Evolutionary conservation across 1,140 invertebrate genomes (phyloP), one percentile per base, ranked within the genome.

Genomic region (Leptinotarsa undecemlineata): DNA sequence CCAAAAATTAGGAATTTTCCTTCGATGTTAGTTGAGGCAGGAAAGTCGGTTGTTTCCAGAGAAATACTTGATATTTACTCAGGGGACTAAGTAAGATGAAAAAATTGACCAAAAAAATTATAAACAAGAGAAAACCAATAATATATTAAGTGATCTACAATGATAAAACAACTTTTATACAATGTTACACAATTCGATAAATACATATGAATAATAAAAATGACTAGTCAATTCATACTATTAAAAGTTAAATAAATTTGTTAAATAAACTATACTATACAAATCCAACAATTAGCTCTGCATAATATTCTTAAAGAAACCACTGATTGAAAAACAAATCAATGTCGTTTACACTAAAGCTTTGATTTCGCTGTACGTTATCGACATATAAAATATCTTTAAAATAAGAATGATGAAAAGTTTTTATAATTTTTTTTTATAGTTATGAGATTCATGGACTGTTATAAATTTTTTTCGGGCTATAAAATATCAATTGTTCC

Each of bases 221-320:
- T 83, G 82, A 83, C 82, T 83, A 83, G 82, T 81, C 80, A 80
- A 71, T 77, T 79, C 72, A 79, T 80, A 79, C 71, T 77, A 75
- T 78, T 75, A 76, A 76, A 76, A 77, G 63, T 73, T 74, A 61
- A 72, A 57, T 42, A 76, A 75, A 77, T 76, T 73, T 79, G 77
- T 82, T 81, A 82, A 82, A 82, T 83, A 83, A 81, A 81, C 81
- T 82, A 82, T 79, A 80, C 77, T 79, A 78, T 82, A 83, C 80
- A 82, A 76, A 78, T 76, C 77, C 77, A 75, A 80, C 78, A 77
- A 81, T 75, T 74, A 80, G 79, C 77, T 78, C 77, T 75, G 64
- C 64, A 71, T 77, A 68, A 74, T 71, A 69, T 68, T 71, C 48
- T 75, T 71, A 73, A 72, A 75, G 67, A 76, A 72, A 71, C 72